Conservation (phyloP, 1,140 invertebrate species). For the Carposina sasakii region DNA sequence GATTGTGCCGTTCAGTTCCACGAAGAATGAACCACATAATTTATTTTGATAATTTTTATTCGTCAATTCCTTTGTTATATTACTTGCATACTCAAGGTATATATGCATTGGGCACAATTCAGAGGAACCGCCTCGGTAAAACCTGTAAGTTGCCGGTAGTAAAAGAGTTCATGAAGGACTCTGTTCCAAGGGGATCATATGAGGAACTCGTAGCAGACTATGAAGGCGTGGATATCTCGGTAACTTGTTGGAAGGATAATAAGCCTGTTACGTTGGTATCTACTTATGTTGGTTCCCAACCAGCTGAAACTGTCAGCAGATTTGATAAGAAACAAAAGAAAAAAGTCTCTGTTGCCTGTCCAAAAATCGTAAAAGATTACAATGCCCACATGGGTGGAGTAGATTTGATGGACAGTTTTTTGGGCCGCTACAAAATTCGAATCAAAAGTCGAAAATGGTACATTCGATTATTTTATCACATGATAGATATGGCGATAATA, state of each 20-base stretch:
- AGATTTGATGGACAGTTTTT: slow-evolving; percentile 40
- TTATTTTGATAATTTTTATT: slow-evolving; percentile 22
- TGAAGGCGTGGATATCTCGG: slow-evolving; percentile 15
- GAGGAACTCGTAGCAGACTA: slow-evolving; percentile 3
- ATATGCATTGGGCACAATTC: slow-evolving; percentile 11
- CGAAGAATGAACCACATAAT: slow-evolving; percentile 9
- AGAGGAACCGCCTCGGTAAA: slow-evolving; percentile 13
- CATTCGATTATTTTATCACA: slow-evolving; percentile 34
- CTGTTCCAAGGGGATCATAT: slow-evolving; percentile 9
- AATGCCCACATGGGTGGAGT: slow-evolving; percentile 28
- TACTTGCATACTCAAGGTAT: slow-evolving; percentile 11
- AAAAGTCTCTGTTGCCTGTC: slow-evolving; percentile 38
- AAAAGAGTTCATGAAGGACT: slow-evolving; percentile 4
- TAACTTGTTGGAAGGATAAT: slow-evolving; percentile 25
- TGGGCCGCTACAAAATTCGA: slow-evolving; percentile 42
- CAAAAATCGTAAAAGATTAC: slow-evolving; percentile 49
- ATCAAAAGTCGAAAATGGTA: slow-evolving; percentile 34
- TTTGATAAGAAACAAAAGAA: slow-evolving; percentile 31
- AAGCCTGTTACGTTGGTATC: slow-evolving; percentile 38
- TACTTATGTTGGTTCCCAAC: slow-evolving; percentile 32
- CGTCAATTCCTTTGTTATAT: slow-evolving; percentile 11
- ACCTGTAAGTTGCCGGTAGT: slow-evolving; percentile 2
- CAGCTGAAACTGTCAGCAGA: slow-evolving; percentile 23
- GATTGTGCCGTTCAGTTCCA: slow-evolving; percentile 7
- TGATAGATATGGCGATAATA: slow-evolving; percentile 27